A percentile compares a stretch with the other conserved stretches of the same genome.
These are phyloP conservation scores for Coranthus polyacanthus DNA, from an alignment of 2,797 vertebrate species.

Conservation along the genomic window DNA sequence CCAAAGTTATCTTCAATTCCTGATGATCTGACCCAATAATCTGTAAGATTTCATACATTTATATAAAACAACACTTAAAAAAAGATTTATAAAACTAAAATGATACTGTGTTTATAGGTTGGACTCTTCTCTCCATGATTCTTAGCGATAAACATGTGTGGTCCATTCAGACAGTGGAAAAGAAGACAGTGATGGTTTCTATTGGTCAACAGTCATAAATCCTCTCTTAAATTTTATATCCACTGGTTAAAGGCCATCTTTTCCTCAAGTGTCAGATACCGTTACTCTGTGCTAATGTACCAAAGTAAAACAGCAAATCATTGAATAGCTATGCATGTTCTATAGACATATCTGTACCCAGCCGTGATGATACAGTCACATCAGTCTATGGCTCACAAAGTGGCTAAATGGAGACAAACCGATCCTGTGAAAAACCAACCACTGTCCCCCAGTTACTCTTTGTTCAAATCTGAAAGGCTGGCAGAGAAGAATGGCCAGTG, in stretches of 20 bases:
- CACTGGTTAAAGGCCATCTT: constrained; percentile 55
- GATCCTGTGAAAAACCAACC: constrained; percentile 49
- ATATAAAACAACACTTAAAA: constrained; percentile 84
- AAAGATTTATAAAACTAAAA: constrained; percentile 81
- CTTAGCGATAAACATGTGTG: constrained; percentile 49
- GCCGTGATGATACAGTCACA: constrained; percentile 51
- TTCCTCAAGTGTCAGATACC: constrained; percentile 43
- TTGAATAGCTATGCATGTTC: constrained; percentile 52
- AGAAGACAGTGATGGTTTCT: constrained; percentile 38
- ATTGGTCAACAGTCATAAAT: constrained; percentile 65
- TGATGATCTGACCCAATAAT: constrained; percentile 73
- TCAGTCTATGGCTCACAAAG: constrained; percentile 75
- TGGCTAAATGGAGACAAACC: constrained; percentile 49
- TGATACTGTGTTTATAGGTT: constrained; percentile 71
- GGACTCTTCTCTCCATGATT: constrained; percentile 52
- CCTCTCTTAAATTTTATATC: constrained; percentile 36
- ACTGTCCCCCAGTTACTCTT: constrained; percentile 44
- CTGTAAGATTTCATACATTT: constrained; percentile 78
- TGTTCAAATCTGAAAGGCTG: constrained; percentile 67
- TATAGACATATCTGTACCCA: constrained; percentile 62
- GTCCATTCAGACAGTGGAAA: constrained; percentile 61
- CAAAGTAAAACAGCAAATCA: constrained; percentile 65
- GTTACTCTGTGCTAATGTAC: constrained; percentile 70
- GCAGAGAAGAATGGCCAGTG: constrained; percentile 59
- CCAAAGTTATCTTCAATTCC: constrained; percentile 68